phyloP scores from a whole-genome alignment of 2,113 vertebrate genomes.

The Herpailurus yagouaroundi region DNA sequence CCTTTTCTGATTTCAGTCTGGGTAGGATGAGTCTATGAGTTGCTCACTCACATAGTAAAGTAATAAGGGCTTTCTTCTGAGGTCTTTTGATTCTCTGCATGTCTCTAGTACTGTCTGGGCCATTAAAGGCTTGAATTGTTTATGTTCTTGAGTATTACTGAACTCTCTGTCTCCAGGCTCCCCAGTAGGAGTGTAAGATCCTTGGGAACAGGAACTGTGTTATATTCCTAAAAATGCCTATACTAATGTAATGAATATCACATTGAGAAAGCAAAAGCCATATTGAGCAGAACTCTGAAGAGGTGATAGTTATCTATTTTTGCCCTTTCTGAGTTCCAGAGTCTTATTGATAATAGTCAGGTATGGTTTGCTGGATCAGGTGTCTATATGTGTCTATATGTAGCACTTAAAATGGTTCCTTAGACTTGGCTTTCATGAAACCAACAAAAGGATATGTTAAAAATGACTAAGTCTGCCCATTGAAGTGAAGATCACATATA shows the following conservation, averaged over 20 bases:
- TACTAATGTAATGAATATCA: background rate
- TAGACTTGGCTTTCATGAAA: constrained; percentile 20
- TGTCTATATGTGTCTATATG: background rate
- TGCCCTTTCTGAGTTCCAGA: background rate
- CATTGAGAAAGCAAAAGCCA: background rate
- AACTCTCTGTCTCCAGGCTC: background rate
- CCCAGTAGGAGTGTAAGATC: background rate
- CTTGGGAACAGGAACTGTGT: background rate
- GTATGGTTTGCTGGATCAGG: background rate
- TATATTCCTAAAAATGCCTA: constrained; percentile 6
- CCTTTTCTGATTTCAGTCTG: constrained; percentile 24
- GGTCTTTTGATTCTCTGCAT: background rate
- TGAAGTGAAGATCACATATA: background rate
- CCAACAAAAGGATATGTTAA: background rate
- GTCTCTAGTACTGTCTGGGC: background rate
- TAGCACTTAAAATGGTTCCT: background rate
- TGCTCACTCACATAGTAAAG: background rate
- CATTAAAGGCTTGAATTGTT: background rate
- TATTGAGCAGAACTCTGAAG: background rate
- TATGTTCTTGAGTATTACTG: background rate
- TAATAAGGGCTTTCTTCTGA: background rate
- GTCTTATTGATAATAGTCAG: background rate
- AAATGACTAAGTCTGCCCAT: background rate
- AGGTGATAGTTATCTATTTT: background rate
- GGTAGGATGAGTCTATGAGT: background rate